Conservation (phyloP, 53 echinoderm and acorn worm genomes). For the Pentamera pediparva region DNA sequence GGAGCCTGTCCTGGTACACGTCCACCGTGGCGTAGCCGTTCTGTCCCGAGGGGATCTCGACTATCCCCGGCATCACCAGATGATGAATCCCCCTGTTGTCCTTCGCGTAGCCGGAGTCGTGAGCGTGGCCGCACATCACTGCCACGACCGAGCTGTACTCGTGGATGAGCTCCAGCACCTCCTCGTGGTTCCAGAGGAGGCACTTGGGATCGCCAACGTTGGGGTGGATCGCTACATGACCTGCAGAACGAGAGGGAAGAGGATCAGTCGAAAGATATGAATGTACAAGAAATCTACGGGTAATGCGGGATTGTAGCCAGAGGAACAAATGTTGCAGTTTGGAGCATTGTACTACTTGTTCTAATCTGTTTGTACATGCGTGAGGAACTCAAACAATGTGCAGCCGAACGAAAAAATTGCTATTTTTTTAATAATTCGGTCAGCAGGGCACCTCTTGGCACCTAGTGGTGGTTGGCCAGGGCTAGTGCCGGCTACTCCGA, state of each 20-base stretch:
- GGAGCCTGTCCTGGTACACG: constrained; percentile 41
- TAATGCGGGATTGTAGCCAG: too few relatives aligned
- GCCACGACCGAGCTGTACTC: constrained; percentile 62
- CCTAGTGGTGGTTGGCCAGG: too few relatives aligned
- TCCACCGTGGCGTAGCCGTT: constrained; percentile 69
- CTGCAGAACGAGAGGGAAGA: constrained; percentile 48
- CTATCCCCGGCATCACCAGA: constrained; percentile 55
- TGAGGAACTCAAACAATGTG: too few relatives aligned
- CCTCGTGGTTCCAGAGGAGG: constrained; percentile 75
- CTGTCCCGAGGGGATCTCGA: constrained; percentile 59
- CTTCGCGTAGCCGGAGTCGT: constrained; percentile 27
- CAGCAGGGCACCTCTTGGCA: too few relatives aligned
- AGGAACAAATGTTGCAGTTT: too few relatives aligned
- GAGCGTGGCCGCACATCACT: constrained; percentile 66
- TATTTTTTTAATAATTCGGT: too few relatives aligned
- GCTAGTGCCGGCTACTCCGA: too few relatives aligned
- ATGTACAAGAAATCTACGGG: too few relatives aligned
- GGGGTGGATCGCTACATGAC: constrained; percentile 60
- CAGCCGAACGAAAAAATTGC: too few relatives aligned
- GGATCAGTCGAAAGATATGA: too few relatives aligned
- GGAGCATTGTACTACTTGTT: too few relatives aligned
- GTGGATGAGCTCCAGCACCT: constrained; percentile 50
- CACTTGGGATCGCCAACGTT: constrained; percentile 1
- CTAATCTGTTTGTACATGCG: too few relatives aligned
- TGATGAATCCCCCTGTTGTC: constrained; percentile 69